A percentile compares a stretch with the other conserved stretches of the same genome.
These are phyloP conservation scores for Callocephalon fimbriatum DNA, from an alignment of 2,113 vertebrate genomes.

Conservation along the genomic window DNA sequence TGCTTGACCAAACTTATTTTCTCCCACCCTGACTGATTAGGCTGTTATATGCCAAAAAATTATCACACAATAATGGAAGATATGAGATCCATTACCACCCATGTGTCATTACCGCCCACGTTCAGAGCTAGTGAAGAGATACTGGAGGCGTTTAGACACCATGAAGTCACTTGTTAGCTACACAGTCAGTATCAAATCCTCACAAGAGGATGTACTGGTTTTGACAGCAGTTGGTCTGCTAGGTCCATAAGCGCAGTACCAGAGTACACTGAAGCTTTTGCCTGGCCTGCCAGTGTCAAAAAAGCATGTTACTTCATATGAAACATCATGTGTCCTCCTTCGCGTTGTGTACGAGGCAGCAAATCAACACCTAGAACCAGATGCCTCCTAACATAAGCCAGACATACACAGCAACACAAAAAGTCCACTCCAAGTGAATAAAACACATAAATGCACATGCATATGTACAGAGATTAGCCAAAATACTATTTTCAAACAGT, in stretches of 20 bases:
- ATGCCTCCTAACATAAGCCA: background rate
- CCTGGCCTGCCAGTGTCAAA: background rate
- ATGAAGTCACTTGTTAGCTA: background rate
- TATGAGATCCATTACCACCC: accelerated
- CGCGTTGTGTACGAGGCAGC: background rate
- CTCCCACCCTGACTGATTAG: background rate
- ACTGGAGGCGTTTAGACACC: background rate
- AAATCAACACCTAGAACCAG: background rate
- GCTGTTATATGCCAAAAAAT: background rate
- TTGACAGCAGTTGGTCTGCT: background rate
- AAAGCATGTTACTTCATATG: accelerated
- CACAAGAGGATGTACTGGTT: background rate
- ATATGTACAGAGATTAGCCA: accelerated
- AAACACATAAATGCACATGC: background rate
- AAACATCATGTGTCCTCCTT: background rate
- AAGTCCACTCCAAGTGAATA: background rate
- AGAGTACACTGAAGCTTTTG: background rate
- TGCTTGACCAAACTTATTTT: background rate
- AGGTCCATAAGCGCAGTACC: background rate
- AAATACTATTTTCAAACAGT: background rate
- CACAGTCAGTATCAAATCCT: background rate
- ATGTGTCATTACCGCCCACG: background rate
- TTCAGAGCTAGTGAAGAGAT: background rate
- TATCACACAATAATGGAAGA: background rate
- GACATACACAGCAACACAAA: background rate